Base-by-base conservation (phyloP, 2,888 invertebrate species). In the Linnaemya vulpina region DNA sequence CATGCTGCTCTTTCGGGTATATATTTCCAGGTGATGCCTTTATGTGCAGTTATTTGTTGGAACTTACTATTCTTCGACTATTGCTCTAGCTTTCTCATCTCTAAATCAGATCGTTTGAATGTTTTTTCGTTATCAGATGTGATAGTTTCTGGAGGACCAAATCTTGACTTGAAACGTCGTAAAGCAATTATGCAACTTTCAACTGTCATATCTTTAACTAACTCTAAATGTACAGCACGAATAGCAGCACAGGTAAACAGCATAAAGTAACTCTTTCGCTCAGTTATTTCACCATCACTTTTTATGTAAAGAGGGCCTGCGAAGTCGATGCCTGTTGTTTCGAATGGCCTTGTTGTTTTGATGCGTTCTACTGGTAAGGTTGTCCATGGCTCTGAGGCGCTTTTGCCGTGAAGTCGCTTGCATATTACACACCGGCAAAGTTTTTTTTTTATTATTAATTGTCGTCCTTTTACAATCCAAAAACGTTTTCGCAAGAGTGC, bases 121-220 rank as follows among this genome's bases (percentile, higher is more conserved):
- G 86, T 83, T 74, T 76, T 76, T 10, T 73, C 83, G 17, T 80
- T 83, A n/a, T 82, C 87, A 4, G 81, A 83, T 11, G 83, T 79
- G 30, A 84, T 76, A n/a, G 46, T 68, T 40, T 60, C 10, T 67
- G 79, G 79, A 17, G 74, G 46, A 22, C 82, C 84, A 25, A 74
- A 58, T 74, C 86, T 63, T n/a, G 80, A 40, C 11, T 84, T 73
- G 20, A 87, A 84, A 38, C 83, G 25, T 10, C 82, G 63, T 35
- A 86, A 63, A 11, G 86, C 87, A 62, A 82, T 80, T n/a, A 86
- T 80, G 73, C 84, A 86, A 17, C 83, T 86, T 62, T 83, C 74
- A 35, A 78, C 53, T 0, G 76, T 71, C 80, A 87, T 60, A 68
- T 87, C 80, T 25, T 65, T 13, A 20, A 86, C 82, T 15, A 87